Evolutionary conservation across 2,888 invertebrate genomes (phyloP).

Genomic region (Ferrisia virgata): DNA sequence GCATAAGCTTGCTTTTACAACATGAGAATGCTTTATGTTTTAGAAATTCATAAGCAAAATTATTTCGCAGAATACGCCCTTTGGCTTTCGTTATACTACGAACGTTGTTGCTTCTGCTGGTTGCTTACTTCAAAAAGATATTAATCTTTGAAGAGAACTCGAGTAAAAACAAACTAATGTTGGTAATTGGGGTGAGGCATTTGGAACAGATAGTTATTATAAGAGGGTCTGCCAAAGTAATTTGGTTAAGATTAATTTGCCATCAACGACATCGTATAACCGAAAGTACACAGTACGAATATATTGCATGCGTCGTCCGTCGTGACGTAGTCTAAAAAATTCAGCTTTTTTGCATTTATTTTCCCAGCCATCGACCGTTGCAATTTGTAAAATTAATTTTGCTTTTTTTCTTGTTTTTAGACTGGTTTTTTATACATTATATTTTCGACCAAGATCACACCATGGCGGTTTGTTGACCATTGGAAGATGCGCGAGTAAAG

Average conservation of each 20-base stretch:
- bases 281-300: neutral
- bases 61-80: neutral
- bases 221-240: conserved; percentile 1
- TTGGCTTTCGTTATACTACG: neutral
- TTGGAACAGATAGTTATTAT: neutral
- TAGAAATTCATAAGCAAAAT: neutral
- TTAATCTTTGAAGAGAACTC: conserved; percentile 10
- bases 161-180: conserved; percentile 8
- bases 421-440: too few relatives aligned
- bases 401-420: too few relatives aligned
- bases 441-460: too few relatives aligned
- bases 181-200: neutral
- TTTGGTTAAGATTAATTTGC: conserved; percentile 21
- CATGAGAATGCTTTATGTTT: neutral
- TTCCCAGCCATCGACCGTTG: neutral
- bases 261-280: neutral
- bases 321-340: neutral
- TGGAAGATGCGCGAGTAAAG: too few relatives aligned
- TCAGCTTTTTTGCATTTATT: neutral
- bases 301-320: neutral
- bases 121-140: neutral
- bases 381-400: neutral
- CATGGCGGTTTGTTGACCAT: too few relatives aligned
- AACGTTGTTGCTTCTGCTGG: neutral
- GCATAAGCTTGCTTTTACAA: neutral